A percentile compares a stretch with the other conserved stretches of the same genome.
Conservation (phyloP, 1,140 invertebrate species). For the Philopotamus ludificatus region DNA sequence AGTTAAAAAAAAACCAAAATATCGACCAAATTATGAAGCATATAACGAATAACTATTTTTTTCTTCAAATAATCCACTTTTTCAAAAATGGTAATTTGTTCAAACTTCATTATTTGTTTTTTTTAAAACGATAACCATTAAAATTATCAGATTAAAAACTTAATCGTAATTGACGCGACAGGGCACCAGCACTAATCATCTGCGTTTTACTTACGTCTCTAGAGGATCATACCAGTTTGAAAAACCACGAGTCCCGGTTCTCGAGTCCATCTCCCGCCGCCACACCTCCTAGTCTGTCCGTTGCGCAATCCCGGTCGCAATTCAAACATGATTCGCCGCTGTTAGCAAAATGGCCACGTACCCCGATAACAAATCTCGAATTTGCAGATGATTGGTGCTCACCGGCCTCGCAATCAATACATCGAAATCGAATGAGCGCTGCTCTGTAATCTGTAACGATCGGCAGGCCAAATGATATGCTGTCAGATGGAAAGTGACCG, state of each 20-base stretch:
- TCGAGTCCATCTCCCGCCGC: neutral
- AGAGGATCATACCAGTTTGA: neutral
- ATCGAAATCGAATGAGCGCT: constrained; percentile 13
- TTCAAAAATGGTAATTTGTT: too few species aligned
- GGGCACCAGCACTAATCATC: neutral
- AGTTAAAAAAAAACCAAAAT: too few species aligned
- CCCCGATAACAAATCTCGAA: constrained; percentile 3
- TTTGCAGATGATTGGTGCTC: constrained; percentile 9
- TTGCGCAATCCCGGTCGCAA: neutral
- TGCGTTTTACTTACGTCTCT: neutral
- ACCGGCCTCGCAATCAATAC: constrained; percentile 12
- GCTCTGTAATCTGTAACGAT: constrained; percentile 23
- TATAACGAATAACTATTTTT: too few species aligned
- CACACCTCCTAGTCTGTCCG: neutral
- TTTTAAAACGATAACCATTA: too few species aligned
- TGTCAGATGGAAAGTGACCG: constrained; percentile 28
- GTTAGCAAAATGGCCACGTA: neutral
- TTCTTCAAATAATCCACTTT: too few species aligned
- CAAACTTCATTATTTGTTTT: too few species aligned
- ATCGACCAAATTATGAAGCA: too few species aligned
- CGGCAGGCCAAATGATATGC: constrained; percentile 22
- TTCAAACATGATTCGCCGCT: constrained; percentile 7
- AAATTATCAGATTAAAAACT: too few species aligned
- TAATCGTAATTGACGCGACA: neutral
- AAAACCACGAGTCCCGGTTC: neutral